A percentile compares a stretch with the other conserved stretches of the same genome.
phyloP scores from a whole-genome alignment of 2,888 invertebrate species.

The Agrotis ipsilon region DNA sequence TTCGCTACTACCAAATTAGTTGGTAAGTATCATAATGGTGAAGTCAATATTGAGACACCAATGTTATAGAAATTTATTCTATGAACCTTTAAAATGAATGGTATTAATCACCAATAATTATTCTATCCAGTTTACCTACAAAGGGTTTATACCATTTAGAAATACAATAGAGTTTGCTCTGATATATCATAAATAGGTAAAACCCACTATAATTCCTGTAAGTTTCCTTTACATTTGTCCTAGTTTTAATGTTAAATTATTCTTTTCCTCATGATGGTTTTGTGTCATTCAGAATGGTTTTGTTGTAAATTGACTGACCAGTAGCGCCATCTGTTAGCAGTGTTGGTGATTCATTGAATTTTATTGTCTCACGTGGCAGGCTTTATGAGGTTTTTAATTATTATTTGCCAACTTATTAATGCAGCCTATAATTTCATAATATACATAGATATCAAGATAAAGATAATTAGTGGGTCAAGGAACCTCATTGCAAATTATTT shows the following conservation, averaged over 20 bases:
- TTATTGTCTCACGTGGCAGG: not conserved
- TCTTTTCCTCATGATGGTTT: slow-evolving; percentile 28
- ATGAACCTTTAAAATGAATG: not conserved
- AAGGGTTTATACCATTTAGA: not conserved
- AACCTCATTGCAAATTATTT: not conserved
- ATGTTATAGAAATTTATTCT: not conserved
- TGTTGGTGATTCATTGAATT: not conserved
- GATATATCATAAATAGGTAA: slow-evolving; percentile 25
- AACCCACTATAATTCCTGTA: slow-evolving; percentile 30
- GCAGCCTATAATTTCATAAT: not conserved
- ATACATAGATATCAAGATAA: not conserved
- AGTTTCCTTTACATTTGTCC: slow-evolving; percentile 37
- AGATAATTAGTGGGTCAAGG: not conserved
- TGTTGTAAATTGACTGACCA: slow-evolving; percentile 30
- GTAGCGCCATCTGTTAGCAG: slow-evolving; percentile 71
- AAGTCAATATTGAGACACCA: slow-evolving; percentile 1
- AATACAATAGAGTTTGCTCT: slow-evolving; percentile 1
- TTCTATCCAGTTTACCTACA: not conserved
- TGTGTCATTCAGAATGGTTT: slow-evolving; percentile 13
- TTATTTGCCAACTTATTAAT: not conserved
- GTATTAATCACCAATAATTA: not conserved
- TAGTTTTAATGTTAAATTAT: slow-evolving; percentile 1
- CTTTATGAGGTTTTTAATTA: too few species aligned
- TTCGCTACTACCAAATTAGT: slow-evolving; percentile 48
- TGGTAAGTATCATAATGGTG: slow-evolving; percentile 30